Evolutionary conservation across 2,113 vertebrate species (phyloP).

Genomic region (Marmota monax): DNA sequence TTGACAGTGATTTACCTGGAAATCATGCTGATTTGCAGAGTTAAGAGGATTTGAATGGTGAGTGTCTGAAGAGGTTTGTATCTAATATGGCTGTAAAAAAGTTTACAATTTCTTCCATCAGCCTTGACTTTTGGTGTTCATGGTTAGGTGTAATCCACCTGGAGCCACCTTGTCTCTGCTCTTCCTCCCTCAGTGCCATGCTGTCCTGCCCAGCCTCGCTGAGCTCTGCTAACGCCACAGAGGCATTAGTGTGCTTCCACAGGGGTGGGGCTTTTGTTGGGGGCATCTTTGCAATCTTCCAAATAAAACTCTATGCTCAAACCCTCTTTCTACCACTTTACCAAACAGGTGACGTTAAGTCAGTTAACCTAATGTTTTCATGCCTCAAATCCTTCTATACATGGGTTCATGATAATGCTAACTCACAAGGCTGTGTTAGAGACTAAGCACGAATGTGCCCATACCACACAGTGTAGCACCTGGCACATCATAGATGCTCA

Average conservation of each 20-base stretch:
- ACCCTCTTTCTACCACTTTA: background rate
- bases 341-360: background rate
- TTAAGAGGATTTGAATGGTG: background rate
- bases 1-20: background rate
- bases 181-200: background rate
- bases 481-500: background rate
- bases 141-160: background rate
- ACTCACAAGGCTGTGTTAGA: background rate
- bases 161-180: background rate
- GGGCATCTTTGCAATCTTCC: background rate
- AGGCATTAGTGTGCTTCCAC: background rate
- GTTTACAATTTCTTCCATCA: background rate
- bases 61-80: background rate
- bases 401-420: background rate
- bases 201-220: background rate
- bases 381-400: background rate
- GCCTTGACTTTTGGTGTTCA: background rate
- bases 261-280: background rate
- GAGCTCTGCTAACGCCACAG: background rate
- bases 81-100: background rate
- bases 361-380: background rate
- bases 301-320: background rate
- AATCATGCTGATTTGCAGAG: background rate
- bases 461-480: background rate
- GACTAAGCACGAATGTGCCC: background rate